Conservation (phyloP, 2,113 vertebrate genomes). For the Stictonetta naevosa region DNA sequence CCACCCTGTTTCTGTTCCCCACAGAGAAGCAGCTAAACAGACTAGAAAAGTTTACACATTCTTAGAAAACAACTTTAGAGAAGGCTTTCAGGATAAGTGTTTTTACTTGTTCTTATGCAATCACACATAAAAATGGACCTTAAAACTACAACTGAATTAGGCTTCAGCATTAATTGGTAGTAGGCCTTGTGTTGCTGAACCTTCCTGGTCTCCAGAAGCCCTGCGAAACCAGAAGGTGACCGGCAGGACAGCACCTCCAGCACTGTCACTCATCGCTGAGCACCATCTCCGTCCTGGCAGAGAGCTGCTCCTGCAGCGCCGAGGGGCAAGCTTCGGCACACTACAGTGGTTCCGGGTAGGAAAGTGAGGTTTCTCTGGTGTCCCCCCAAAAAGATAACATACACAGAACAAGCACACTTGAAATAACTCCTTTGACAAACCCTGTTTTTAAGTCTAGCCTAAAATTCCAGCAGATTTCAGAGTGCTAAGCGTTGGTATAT, state of each 20-base stretch:
- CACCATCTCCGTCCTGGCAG: not conserved
- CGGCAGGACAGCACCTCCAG: not conserved
- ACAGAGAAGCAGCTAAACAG: not conserved
- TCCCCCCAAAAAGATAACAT: not conserved
- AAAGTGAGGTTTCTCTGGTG: accelerated
- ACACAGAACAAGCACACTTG: not conserved
- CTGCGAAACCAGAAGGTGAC: not conserved
- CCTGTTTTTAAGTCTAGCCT: not conserved
- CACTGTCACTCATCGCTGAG: not conserved
- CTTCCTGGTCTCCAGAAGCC: accelerated
- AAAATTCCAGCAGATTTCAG: not conserved
- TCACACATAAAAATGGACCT: not conserved
- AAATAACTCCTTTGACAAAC: not conserved
- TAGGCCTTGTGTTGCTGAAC: accelerated
- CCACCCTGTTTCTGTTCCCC: not conserved
- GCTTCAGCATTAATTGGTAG: not conserved
- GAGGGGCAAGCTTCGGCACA: not conserved
- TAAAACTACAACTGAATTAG: not conserved
- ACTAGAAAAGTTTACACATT: not conserved
- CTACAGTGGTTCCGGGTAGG: accelerated
- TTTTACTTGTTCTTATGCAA: not conserved
- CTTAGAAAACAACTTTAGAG: not conserved
- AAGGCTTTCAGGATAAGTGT: not conserved
- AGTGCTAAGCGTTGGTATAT: not conserved
- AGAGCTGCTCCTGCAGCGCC: not conserved